A percentile compares a stretch with the other conserved stretches of the same genome.
Conservation (phyloP, 2,113 vertebrate species). For the Leptodactylus fuscus region DNA sequence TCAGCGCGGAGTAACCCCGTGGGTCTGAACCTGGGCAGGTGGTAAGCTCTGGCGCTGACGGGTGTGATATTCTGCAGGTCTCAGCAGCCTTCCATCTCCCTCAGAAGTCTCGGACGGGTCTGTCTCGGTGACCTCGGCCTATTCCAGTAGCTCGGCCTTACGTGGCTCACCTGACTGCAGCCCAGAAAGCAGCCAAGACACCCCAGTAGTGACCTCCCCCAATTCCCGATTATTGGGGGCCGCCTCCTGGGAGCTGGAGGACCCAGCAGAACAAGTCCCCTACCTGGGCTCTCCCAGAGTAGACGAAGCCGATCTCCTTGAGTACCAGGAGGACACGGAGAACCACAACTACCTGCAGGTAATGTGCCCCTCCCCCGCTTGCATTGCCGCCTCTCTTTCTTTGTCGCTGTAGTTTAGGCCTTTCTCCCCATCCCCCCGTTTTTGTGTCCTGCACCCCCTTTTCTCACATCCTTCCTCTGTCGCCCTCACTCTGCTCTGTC, state of each 20-base stretch:
- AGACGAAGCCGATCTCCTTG: constrained; percentile 14
- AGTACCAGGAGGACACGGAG: constrained; percentile 45
- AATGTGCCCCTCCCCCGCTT: neutral
- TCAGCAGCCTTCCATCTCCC: constrained; percentile 82
- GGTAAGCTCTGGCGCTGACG: neutral
- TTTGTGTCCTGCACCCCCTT: neutral
- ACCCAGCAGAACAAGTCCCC: neutral
- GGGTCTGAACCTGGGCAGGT: neutral
- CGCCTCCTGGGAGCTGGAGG: constrained; percentile 7
- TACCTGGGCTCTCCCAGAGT: constrained; percentile 33
- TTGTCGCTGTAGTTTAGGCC: neutral
- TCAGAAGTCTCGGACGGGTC: constrained; percentile 75
- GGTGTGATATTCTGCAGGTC: constrained; percentile 62
- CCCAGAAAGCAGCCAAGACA: constrained; percentile 62
- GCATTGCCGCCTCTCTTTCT: neutral
- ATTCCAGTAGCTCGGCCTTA: constrained; percentile 79
- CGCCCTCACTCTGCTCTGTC: constrained; percentile 31
- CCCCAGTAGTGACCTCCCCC: constrained; percentile 41
- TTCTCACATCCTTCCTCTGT: constrained; percentile 16
- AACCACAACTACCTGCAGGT: constrained; percentile 51
- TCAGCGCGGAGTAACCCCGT: no score
- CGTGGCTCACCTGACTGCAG: constrained; percentile 73
- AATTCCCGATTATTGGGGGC: constrained; percentile 33
- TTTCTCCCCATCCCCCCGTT: neutral
- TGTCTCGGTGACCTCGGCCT: constrained; percentile 81